These are phyloP conservation scores for Volucella inflata DNA, from an alignment of 2,888 invertebrate genomes.

Conservation along the genomic window DNA sequence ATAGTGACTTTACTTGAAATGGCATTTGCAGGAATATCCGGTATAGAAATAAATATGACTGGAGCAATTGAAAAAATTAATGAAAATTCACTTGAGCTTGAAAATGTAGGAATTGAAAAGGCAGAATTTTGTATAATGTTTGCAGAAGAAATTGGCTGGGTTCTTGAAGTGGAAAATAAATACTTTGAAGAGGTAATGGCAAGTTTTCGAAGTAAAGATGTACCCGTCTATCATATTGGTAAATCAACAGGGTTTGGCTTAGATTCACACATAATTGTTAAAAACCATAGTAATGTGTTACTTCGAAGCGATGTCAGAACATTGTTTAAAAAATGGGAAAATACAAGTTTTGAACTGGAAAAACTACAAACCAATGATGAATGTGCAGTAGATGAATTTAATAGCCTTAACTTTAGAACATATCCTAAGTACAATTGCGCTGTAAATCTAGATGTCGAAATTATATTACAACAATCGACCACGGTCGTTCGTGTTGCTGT, in stretches of 20 bases:
- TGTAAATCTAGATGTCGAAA: constrained; percentile 87
- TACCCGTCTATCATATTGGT: constrained; percentile 89
- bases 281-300: constrained; percentile 79
- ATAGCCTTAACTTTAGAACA: constrained; percentile 87
- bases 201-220: constrained; percentile 86
- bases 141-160: constrained; percentile 93
- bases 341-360: constrained; percentile 96
- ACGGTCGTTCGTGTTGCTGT: constrained; percentile 91
- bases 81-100: constrained; percentile 74
- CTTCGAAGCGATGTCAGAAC: constrained; percentile 87
- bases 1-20: constrained; percentile 96
- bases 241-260: constrained; percentile 88
- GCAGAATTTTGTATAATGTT: constrained; percentile 89
- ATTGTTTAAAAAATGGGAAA: constrained; percentile 95
- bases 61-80: constrained; percentile 82
- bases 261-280: constrained; percentile 80
- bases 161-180: constrained; percentile 88
- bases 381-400: constrained; percentile 92
- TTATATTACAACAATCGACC: constrained; percentile 80
- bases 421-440: constrained; percentile 90
- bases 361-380: constrained; percentile 91
- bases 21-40: constrained; percentile 96
- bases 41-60: constrained; percentile 87
- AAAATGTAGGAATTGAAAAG: constrained; percentile 81
- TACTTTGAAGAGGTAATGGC: constrained; percentile 86